A percentile compares a stretch with the other conserved stretches of the same genome.
Evolutionary conservation across 1,140 invertebrate genomes (phyloP).

Genomic region (Oncopeltus fasciatus): DNA sequence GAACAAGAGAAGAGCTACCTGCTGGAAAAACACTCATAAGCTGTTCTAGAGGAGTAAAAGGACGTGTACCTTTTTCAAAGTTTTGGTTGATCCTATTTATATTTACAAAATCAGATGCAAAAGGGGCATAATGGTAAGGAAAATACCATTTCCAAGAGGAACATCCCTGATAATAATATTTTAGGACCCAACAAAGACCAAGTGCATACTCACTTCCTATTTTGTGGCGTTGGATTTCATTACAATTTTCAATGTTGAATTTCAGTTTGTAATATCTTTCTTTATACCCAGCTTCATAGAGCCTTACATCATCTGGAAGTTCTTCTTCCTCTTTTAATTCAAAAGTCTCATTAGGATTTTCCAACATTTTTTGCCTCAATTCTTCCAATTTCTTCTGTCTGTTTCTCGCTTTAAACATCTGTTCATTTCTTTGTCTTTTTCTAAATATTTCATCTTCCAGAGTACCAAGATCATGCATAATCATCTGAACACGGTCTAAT

Average conservation of each 20-base stretch:
- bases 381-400: conserved; percentile 43
- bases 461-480: conserved; percentile 83
- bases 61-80: conserved; percentile 78
- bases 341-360: conserved; percentile 5
- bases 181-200: conserved; percentile 94
- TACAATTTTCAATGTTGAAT: conserved; percentile 71
- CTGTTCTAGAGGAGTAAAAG: conserved; percentile 94
- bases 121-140: conserved; percentile 99
- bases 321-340: conserved; percentile 55
- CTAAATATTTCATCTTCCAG: conserved; percentile 97
- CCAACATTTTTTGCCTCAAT: background rate
- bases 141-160: conserved; percentile 99
- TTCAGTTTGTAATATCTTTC: conserved; percentile 95
- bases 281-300: conserved; percentile 98
- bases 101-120: conserved; percentile 96
- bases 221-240: conserved; percentile 67
- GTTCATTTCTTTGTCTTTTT: conserved; percentile 71
- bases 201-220: conserved; percentile 86
- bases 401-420: conserved; percentile 61
- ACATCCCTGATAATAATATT: conserved; percentile 98
- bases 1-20: conserved; percentile 85
- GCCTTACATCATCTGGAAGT: conserved; percentile 78
- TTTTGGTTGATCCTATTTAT: conserved; percentile 68
- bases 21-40: conserved; percentile 99
- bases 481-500: conserved; percentile 81